Base-by-base conservation (phyloP, 1,140 invertebrate genomes). In the Dendroctonus valens region DNA sequence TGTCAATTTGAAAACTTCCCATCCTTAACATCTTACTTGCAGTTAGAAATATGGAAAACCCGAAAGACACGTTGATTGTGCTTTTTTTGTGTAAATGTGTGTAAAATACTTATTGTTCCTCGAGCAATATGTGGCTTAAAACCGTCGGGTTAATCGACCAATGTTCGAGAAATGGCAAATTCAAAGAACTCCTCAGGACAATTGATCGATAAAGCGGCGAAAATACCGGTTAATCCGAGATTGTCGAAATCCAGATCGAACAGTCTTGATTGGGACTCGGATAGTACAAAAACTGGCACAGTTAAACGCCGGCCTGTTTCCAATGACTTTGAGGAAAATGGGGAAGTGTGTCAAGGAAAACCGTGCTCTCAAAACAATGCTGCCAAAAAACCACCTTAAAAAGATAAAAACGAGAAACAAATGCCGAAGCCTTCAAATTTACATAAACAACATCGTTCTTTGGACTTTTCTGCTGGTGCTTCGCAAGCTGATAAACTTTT, bases 221-320 rank as follows among this genome's bases (percentile, higher is more conserved):
- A 59, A 42, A 67, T 70, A 40, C 59, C 59, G 7, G 44, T 53
- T 9, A 64, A 63, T 44, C 61, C 54, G 46, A 51, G 44, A 26
- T 51, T 39, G 59, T 39, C 55, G 59, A 73, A 64, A 62, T 69
- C 58, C 6, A 44, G 58, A 11, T 75, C 73, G 11, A 74, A 78
- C 55, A 78, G 75, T 26, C 77, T 86, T 64, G 86, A 88, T 64
- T 88, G 86, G 86, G 86, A 88, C 72, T 87, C 85, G 6, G 85
- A 85, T n/a, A 86, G 85, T n/a, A 75, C 82, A 2, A 82, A 83
- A 68, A 88, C 86, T 3, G 86, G 86, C 6, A 88, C 86, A 0
- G 85, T 88, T 0, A 86, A 86, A 71, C 78, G 84, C 66, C 78
- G 86, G 64, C 82, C 84, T 44, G 79, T 79, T 11, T 87, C 85